phyloP scores from a whole-genome alignment of 2,888 invertebrate genomes.

The Camptogramma bilineatum region DNA sequence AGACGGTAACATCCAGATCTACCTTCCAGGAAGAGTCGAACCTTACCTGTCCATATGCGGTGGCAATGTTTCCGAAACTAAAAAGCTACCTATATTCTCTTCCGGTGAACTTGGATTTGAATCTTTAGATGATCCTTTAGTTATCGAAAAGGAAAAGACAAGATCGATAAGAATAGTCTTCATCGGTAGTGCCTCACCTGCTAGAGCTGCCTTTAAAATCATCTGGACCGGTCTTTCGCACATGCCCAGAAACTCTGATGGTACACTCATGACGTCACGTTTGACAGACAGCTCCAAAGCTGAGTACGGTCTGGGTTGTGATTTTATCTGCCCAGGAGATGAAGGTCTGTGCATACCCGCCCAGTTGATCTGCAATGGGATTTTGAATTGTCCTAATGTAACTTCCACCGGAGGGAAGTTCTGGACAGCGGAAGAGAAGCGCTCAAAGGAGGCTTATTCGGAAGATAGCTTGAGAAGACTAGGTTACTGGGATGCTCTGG shows the following conservation, averaged over 20 bases:
- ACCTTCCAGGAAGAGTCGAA: conserved; percentile 89
- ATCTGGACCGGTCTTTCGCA: conserved; percentile 96
- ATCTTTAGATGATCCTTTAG: conserved; percentile 81
- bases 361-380: conserved; percentile 93
- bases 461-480: conserved; percentile 86
- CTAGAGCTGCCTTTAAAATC: conserved; percentile 93
- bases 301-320: conserved; percentile 87
- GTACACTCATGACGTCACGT: conserved; percentile 91
- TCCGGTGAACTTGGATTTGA: conserved; percentile 91
- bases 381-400: conserved; percentile 93
- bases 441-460: conserved; percentile 84
- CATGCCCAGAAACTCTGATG: conserved; percentile 93
- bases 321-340: conserved; percentile 94
- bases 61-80: conserved; percentile 92
- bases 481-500: conserved; percentile 82
- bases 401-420: conserved; percentile 82
- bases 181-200: conserved; percentile 91
- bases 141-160: conserved; percentile 86
- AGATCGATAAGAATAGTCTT: conserved; percentile 90
- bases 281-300: conserved; percentile 86
- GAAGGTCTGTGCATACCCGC: conserved; percentile 93
- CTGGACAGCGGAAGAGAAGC: conserved; percentile 79
- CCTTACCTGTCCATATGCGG: conserved; percentile 94
- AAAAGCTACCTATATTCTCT: conserved; percentile 92
- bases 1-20: conserved; percentile 94